Evolutionary conservation across 2,888 invertebrate genomes (phyloP).

Genomic region (Siphonodentalium dalli): DNA sequence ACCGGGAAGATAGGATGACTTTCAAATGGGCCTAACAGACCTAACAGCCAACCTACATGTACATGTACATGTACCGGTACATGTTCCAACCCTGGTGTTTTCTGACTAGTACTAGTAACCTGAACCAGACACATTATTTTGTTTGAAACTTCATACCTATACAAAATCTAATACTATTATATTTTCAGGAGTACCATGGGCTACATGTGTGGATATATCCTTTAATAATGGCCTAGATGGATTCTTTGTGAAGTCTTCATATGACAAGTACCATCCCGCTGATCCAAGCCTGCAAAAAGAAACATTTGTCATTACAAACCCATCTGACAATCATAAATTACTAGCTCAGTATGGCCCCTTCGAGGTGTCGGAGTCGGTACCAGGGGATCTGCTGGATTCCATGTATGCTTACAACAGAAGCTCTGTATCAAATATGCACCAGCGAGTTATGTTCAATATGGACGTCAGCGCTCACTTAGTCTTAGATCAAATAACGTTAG

Average conservation of each 20-base stretch:
- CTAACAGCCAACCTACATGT: too few relatives aligned
- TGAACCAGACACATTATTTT: too few relatives aligned
- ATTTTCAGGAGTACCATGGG: slow-evolving; percentile 41
- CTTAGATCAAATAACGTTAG: slow-evolving; percentile 83
- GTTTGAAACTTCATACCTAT: too few relatives aligned
- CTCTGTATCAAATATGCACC: slow-evolving; percentile 31
- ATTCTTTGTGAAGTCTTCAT: slow-evolving; percentile 67
- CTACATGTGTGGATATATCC: slow-evolving; percentile 48
- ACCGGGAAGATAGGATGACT: too few relatives aligned
- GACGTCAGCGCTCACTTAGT: slow-evolving; percentile 95
- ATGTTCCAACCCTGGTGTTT: too few relatives aligned
- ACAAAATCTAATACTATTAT: too few relatives aligned
- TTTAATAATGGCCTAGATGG: slow-evolving; percentile 57
- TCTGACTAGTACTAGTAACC: too few relatives aligned
- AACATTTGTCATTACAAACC: slow-evolving; percentile 90
- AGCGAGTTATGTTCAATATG: slow-evolving; percentile 64
- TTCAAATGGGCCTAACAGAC: too few relatives aligned
- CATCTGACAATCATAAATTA: slow-evolving; percentile 88
- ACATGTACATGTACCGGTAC: too few relatives aligned
- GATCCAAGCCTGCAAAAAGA: slow-evolving; percentile 72
- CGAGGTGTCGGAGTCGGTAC: slow-evolving; percentile 85
- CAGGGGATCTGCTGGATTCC: slow-evolving; percentile 27
- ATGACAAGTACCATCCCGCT: slow-evolving; percentile 41
- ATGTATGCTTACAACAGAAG: slow-evolving; percentile 21
- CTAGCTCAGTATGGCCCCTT: slow-evolving; percentile 93